phyloP scores from a whole-genome alignment of 2,113 vertebrate species.

The Petrocephalus microphthalmus region DNA sequence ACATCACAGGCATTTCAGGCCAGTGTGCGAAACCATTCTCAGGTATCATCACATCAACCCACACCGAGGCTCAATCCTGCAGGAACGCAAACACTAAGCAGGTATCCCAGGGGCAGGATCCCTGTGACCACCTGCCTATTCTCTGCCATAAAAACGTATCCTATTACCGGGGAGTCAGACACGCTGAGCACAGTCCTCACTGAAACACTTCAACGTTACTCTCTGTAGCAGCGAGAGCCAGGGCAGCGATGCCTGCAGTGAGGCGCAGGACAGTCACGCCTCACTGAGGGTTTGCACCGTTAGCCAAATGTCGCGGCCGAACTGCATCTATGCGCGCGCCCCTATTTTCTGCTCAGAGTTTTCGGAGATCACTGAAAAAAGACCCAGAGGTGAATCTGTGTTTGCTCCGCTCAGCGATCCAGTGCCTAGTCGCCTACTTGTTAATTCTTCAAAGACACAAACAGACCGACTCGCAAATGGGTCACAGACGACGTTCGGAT shows the following conservation, averaged over 20 bases:
- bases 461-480: not conserved
- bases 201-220: not conserved
- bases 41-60: constrained; percentile 11
- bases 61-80: not conserved
- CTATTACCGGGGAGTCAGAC: not conserved
- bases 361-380: not conserved
- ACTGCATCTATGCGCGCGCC: not conserved
- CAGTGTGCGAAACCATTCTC: constrained; percentile 26
- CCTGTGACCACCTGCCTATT: not conserved
- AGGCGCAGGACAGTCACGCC: not conserved
- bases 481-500: too few relatives aligned
- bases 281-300: not conserved
- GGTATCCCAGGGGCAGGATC: not conserved
- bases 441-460: not conserved
- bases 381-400: not conserved
- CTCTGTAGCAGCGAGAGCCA: not conserved
- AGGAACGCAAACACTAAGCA: not conserved
- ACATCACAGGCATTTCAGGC: constrained; percentile 22
- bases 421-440: not conserved
- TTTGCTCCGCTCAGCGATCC: not conserved
- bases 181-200: not conserved
- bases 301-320: not conserved
- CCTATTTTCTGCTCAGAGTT: not conserved
- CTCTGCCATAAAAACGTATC: not conserved
- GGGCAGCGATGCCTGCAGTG: not conserved